Conservation (phyloP, 1,140 invertebrate species). For the Mesaphorura yosii region DNA sequence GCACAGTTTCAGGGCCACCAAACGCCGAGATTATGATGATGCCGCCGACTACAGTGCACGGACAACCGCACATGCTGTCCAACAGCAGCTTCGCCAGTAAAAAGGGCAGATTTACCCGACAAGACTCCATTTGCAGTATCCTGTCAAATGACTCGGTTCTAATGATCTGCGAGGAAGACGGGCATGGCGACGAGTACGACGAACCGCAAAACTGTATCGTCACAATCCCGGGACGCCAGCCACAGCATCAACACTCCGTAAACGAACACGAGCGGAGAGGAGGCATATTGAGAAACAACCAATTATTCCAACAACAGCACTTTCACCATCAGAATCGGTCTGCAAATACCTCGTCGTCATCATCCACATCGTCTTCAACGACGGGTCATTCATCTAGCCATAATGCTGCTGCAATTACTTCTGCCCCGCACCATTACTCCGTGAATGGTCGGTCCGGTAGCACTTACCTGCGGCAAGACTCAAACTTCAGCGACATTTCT, state of each 20-base stretch:
- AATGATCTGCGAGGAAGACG: slow-evolving; percentile 28
- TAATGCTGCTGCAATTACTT: neutral
- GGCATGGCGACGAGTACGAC: slow-evolving; percentile 10
- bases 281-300: neutral
- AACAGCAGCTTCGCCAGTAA: neutral
- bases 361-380: neutral
- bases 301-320: neutral
- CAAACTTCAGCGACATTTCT: slow-evolving; percentile 29
- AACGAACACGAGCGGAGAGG: neutral
- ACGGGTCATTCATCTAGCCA: neutral
- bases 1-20: neutral
- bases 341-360: too few relatives aligned
- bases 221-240: neutral
- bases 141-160: slow-evolving; percentile 28
- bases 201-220: neutral
- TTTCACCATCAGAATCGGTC: neutral
- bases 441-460: too few relatives aligned
- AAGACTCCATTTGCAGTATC: slow-evolving; percentile 29
- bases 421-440: too few relatives aligned
- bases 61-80: neutral
- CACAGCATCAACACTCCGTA: neutral
- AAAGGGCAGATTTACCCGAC: slow-evolving; percentile 21
- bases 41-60: neutral
- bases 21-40: too few relatives aligned
- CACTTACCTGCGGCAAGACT: slow-evolving; percentile 26